phyloP scores from a whole-genome alignment of 2,888 invertebrate species.

The Macaria notata region DNA sequence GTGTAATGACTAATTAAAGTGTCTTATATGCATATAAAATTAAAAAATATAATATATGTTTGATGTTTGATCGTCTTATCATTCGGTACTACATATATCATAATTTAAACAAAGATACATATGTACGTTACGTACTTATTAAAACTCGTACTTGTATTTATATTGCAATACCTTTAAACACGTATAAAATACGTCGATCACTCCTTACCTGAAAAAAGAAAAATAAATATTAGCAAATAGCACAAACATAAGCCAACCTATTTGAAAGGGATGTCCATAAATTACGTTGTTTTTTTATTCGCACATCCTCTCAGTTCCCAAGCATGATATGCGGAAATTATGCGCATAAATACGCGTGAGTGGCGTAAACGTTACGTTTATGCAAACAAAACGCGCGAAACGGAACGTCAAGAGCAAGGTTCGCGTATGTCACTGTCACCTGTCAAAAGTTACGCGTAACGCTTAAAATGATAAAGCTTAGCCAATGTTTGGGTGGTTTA shows the following conservation, averaged over 20 bases:
- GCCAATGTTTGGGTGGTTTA: slow-evolving; percentile 28
- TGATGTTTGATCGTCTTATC: no score
- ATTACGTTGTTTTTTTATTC: slow-evolving; percentile 9
- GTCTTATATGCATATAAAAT: no score
- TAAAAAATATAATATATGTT: no score
- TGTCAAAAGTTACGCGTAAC: slow-evolving; percentile 34
- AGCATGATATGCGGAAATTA: slow-evolving; percentile 7
- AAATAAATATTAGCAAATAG: slow-evolving; percentile 4
- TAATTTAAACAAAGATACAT: no score
- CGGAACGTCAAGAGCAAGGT: not conserved
- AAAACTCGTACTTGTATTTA: no score
- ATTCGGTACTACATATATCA: no score
- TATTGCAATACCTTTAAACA: no score
- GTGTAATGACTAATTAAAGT: no score
- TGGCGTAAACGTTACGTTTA: slow-evolving; percentile 10
- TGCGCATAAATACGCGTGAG: slow-evolving; percentile 10
- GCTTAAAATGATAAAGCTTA: slow-evolving; percentile 33
- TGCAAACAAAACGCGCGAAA: slow-evolving; percentile 4
- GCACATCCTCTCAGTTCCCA: not conserved
- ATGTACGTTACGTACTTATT: no score
- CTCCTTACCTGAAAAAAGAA: slow-evolving; percentile 43
- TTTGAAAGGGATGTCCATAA: slow-evolving; percentile 2
- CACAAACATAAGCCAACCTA: not conserved
- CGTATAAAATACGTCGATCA: no score
- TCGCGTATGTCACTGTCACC: slow-evolving; percentile 40